These are phyloP conservation scores for Zapus hudsonius DNA, from an alignment of 2,113 vertebrate genomes.

Conservation along the genomic window DNA sequence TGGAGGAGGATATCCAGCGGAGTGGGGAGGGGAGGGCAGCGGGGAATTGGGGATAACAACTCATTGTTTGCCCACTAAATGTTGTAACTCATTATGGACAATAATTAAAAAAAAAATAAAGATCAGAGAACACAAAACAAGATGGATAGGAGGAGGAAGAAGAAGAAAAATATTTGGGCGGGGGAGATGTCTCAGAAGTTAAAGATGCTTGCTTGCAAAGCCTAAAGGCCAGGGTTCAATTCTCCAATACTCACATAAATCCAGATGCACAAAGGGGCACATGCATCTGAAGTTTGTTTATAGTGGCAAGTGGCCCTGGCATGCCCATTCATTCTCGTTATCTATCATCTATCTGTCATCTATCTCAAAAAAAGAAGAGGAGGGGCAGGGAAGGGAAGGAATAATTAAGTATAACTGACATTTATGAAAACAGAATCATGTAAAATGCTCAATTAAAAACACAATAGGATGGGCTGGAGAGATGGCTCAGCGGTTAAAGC, in stretches of 20 bases:
- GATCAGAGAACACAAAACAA: background rate
- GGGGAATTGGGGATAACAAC: too few relatives aligned
- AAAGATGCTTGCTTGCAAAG: background rate
- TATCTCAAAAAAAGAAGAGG: background rate
- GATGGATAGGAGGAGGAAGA: background rate
- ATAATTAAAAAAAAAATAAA: too few relatives aligned
- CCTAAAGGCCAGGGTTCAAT: background rate
- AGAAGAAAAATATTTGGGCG: background rate
- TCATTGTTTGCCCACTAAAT: too few relatives aligned
- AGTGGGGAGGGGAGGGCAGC: too few relatives aligned
- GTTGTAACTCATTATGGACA: too few relatives aligned
- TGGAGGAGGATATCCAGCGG: too few relatives aligned
- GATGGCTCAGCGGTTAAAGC: too few relatives aligned
- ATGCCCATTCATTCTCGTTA: too few relatives aligned
- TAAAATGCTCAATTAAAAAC: slow-evolving; percentile 19
- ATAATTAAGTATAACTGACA: background rate
- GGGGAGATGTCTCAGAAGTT: background rate
- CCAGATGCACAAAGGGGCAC: too few relatives aligned
- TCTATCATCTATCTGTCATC: background rate
- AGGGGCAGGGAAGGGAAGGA: background rate
- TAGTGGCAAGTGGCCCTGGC: too few relatives aligned
- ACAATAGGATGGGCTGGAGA: background rate
- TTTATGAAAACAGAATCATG: background rate
- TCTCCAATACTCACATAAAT: too few relatives aligned
- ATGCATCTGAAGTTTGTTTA: too few relatives aligned